Evolutionary conservation across 2,888 invertebrate genomes (phyloP).

Genomic region (Iphiclides podalirius): DNA sequence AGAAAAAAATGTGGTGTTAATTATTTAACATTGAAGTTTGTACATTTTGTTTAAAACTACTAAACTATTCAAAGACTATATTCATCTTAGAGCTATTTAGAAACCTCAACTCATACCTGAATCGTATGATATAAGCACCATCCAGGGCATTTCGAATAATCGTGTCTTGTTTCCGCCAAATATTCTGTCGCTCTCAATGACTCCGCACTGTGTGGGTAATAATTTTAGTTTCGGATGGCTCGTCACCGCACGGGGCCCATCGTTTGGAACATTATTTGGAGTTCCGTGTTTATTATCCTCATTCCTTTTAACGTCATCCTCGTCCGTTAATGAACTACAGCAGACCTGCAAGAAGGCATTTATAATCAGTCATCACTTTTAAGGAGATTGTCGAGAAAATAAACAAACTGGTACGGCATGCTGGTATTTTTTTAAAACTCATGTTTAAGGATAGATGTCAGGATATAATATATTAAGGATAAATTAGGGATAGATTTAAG

Average conservation of each 20-base stretch:
- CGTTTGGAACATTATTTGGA: slow-evolving; percentile 23
- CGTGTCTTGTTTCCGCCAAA: slow-evolving; percentile 81
- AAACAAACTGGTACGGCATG: too few species aligned
- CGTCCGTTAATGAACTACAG: slow-evolving; percentile 30
- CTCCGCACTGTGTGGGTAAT: slow-evolving; percentile 77
- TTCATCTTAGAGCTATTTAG: too few species aligned
- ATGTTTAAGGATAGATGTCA: too few species aligned
- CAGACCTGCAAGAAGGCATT: slow-evolving; percentile 53
- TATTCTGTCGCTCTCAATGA: slow-evolving; percentile 75
- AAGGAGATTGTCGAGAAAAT: too few species aligned
- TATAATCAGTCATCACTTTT: too few species aligned
- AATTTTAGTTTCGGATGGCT: slow-evolving; percentile 48
- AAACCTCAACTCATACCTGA: slow-evolving; percentile 57
- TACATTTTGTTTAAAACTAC: too few species aligned
- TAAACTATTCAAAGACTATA: too few species aligned
- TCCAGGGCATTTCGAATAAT: slow-evolving; percentile 86
- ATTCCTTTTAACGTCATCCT: slow-evolving; percentile 4
- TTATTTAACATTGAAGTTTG: too few species aligned
- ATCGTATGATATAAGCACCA: slow-evolving; percentile 85
- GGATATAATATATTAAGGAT: too few species aligned
- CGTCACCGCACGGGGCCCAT: slow-evolving; percentile 38
- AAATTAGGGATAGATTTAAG: too few species aligned
- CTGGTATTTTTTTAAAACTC: too few species aligned
- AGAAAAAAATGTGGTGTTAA: too few species aligned
- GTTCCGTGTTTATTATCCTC: slow-evolving; percentile 26